Evolutionary conservation across 1,140 invertebrate species (phyloP), one percentile per base, ranked within the genome.

Genomic region (Macrotrachela quadricornifera): DNA sequence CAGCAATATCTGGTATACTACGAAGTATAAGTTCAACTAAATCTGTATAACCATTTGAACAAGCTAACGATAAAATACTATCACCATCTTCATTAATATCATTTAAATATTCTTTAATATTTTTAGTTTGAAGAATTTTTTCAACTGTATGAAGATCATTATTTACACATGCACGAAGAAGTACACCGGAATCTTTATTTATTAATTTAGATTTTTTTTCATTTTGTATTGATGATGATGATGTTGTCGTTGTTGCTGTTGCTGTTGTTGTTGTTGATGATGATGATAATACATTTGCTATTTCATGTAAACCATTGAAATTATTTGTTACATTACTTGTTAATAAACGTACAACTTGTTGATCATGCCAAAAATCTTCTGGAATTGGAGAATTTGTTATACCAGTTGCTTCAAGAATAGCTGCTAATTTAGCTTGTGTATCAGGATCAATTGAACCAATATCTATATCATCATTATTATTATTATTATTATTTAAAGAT

Each of bases 1-100:
- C 85, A 72, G 21, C 21, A 4, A 30, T 30, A 30, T 30, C 21
- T 30, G 21, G 21, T 30, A 30, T 30, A 4, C 3, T 30, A 30
- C 21, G 21, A 30, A 30, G 21, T 30, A 30, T 30, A 30, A 30
- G 21, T 30, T 30, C 21, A 30, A 30, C 21, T 30, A 30, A 30
- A 30, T 30, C 21, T 4, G 8, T 30, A 30, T 30, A 30, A 30
- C 21, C 21, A 30, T 30, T 47, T 1, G 51, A 44, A 40, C 51
- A 53, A 11, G 51, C 51, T 16, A 53, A 36, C 3, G 44, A 44
- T 14, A 53, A 36, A 6, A 53, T 44, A 12, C 44, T 46, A 45
- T 53, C 51, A 15, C 44, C 51, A 17, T 53, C 46, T 46, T 53
- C 51, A 18, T 48, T 44, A n/a, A 53, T n/a, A 15, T 44, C 42